Percentiles rank a stretch among this genome's conserved stretches.
Evolutionary conservation across 2,113 vertebrate genomes (phyloP).

Genomic region (Tetrao urogallus): DNA sequence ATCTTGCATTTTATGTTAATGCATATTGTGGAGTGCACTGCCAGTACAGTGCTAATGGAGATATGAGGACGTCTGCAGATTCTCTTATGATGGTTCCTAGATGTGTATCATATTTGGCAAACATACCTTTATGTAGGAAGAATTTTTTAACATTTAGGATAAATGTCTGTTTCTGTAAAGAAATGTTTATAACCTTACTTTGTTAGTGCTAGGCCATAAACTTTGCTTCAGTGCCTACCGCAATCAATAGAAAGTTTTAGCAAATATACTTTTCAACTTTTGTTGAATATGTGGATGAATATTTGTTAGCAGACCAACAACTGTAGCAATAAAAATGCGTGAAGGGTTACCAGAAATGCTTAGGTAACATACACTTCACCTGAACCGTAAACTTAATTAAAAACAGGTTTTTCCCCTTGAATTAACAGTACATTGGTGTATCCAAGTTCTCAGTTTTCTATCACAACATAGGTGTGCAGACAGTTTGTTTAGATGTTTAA

Average conservation of each 20-base stretch:
- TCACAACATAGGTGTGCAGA: constrained; percentile 81
- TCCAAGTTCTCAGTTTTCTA: constrained; percentile 81
- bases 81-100: not conserved
- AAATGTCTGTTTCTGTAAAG: not conserved
- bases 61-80: not conserved
- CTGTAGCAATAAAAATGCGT: constrained; percentile 37
- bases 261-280: not conserved
- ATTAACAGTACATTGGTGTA: constrained; percentile 71
- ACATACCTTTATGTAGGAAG: not conserved
- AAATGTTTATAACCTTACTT: not conserved
- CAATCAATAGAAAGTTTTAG: not conserved
- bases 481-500: constrained; percentile 82
- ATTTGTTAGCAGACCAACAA: constrained; percentile 39
- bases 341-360: constrained; percentile 37
- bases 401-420: constrained; percentile 44
- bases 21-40: not conserved
- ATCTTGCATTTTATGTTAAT: not conserved
- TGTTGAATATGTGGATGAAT: not conserved
- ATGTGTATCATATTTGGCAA: not conserved
- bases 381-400: constrained; percentile 72
- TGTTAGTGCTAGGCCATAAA: not conserved
- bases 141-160: not conserved
- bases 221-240: not conserved
- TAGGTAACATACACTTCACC: constrained; percentile 46
- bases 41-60: not conserved